These are phyloP conservation scores for Mustela lutreola DNA, from an alignment of 2,113 vertebrate genomes.

Conservation along the genomic window DNA sequence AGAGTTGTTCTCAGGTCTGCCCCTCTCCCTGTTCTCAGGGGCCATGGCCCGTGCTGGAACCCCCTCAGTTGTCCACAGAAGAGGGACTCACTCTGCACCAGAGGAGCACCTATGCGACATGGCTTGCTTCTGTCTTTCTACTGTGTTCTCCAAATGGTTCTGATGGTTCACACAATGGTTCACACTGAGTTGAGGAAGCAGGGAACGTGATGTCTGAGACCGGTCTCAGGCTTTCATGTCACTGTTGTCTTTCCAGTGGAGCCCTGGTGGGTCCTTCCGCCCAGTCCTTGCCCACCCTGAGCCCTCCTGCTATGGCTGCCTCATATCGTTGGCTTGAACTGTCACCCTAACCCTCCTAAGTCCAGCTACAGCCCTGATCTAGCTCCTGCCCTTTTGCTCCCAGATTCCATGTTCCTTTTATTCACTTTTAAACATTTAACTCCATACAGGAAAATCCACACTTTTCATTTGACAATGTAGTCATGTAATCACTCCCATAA, in stretches of 20 bases:
- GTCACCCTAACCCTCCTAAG: neutral
- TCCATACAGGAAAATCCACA: neutral
- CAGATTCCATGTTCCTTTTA: neutral
- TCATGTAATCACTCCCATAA: neutral
- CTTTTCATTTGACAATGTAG: neutral
- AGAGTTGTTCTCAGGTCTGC: neutral
- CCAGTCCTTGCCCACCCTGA: neutral
- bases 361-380: too few species aligned
- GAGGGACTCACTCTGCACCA: neutral
- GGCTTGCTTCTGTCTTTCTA: neutral
- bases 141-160: neutral
- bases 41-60: neutral
- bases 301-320: neutral
- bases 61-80: too few species aligned
- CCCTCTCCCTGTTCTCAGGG: neutral
- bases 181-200: neutral
- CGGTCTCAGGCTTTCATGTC: neutral
- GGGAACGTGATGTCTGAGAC: neutral
- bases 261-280: neutral
- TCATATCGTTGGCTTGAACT: accelerated
- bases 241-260: neutral
- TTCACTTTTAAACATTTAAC: neutral
- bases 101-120: too few species aligned
- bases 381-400: neutral
- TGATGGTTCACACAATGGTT: neutral